Conservation (phyloP, 2,113 vertebrate genomes). For the Ancistrus triradiatus region DNA sequence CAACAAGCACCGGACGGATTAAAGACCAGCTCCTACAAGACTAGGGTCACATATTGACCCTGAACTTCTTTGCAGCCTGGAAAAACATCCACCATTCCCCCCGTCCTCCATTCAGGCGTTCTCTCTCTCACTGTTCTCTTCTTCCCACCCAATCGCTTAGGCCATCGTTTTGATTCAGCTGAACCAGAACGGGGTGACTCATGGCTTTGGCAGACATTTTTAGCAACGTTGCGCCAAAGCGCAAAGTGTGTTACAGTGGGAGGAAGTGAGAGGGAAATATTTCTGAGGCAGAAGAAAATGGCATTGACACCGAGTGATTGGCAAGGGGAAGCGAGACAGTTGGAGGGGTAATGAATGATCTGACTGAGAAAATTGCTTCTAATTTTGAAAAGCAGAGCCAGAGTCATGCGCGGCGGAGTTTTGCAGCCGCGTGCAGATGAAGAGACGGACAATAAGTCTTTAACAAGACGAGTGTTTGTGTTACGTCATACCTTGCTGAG, state of each 20-base stretch:
- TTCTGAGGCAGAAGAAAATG: constrained; percentile 32
- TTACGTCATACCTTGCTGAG: constrained; percentile 84
- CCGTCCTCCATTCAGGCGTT: background rate
- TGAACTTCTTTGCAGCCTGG: no score
- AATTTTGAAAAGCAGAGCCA: constrained; percentile 35
- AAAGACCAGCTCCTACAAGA: no score
- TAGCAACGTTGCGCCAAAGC: constrained; percentile 61
- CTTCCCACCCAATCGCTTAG: constrained; percentile 3
- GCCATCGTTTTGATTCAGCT: constrained; percentile 40
- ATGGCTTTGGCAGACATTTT: constrained; percentile 58
- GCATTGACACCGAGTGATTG: constrained; percentile 32
- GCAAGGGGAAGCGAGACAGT: constrained; percentile 19
- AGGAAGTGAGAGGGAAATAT: constrained; percentile 48
- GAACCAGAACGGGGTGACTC: constrained; percentile 58
- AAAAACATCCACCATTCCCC: background rate
- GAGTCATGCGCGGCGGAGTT: background rate
- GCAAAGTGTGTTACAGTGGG: constrained; percentile 56
- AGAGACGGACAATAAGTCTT: constrained; percentile 3
- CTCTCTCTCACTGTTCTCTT: background rate
- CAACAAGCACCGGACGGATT: no score
- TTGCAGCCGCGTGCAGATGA: constrained; percentile 1
- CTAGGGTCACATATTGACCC: no score
- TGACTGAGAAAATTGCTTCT: constrained; percentile 42
- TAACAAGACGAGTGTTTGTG: background rate
- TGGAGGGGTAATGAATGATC: constrained; percentile 36